Percentiles rank a stretch among this genome's conserved stretches.
Evolutionary conservation across 2,888 invertebrate genomes (phyloP).

Genomic region (Acleris sparsana): DNA sequence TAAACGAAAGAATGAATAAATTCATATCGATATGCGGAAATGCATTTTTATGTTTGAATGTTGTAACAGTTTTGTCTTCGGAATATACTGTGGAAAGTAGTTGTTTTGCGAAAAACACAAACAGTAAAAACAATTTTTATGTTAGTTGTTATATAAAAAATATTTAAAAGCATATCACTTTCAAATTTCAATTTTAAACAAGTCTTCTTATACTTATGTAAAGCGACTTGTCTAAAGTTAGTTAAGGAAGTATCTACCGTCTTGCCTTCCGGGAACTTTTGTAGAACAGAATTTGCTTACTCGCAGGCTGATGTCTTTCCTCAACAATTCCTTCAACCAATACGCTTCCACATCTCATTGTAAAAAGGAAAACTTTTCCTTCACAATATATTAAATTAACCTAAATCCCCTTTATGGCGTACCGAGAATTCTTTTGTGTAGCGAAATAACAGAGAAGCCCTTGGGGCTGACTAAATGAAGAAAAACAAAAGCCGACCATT

Average conservation of each 20-base stretch:
- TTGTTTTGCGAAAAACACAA: neutral
- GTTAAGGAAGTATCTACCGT: too few relatives aligned
- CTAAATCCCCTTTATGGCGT: slow-evolving; percentile 43
- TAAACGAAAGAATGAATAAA: slow-evolving; percentile 41
- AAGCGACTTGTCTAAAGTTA: too few relatives aligned
- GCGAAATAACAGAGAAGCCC: slow-evolving; percentile 49
- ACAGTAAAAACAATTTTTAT: too few relatives aligned
- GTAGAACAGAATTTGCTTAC: too few relatives aligned
- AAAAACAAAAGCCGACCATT: slow-evolving; percentile 71
- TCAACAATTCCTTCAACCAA: neutral
- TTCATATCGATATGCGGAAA: slow-evolving; percentile 11
- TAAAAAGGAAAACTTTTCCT: slow-evolving; percentile 33
- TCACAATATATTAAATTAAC: slow-evolving; percentile 43
- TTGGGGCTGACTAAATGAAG: slow-evolving; percentile 61
- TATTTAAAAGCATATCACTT: too few relatives aligned
- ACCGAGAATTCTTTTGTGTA: slow-evolving; percentile 58
- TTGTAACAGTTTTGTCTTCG: neutral
- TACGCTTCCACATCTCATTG: slow-evolving; percentile 12
- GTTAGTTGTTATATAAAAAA: too few relatives aligned
- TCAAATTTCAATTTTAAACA: too few relatives aligned
- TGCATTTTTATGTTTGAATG: slow-evolving; percentile 7
- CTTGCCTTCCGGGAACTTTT: too few relatives aligned
- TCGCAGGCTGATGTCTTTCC: neutral
- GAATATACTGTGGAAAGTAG: neutral
- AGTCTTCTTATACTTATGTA: too few relatives aligned